Conservation (phyloP, 2,113 vertebrate genomes). For the Nyctibius bracteatus region DNA sequence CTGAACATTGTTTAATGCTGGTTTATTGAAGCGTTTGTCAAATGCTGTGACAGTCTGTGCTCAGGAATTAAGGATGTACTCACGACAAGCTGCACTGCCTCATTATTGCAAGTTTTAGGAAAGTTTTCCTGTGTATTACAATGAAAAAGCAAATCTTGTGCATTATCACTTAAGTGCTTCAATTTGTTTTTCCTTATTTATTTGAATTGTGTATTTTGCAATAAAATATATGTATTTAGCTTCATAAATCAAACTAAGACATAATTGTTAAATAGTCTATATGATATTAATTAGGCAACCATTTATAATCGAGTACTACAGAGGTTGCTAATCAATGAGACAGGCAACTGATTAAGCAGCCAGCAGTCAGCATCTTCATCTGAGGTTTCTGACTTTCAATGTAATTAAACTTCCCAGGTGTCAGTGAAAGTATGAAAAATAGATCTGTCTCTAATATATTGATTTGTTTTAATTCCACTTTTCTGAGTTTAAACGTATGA, state of each 20-base stretch:
- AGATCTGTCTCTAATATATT: not conserved
- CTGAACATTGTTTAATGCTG: not conserved
- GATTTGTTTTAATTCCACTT: constrained; percentile 35
- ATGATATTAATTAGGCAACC: constrained; percentile 69
- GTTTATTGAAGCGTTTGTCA: constrained; percentile 48
- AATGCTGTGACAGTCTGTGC: not conserved
- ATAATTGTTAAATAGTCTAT: constrained; percentile 47
- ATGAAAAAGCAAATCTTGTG: not conserved
- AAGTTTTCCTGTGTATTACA: not conserved
- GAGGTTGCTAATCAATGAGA: constrained; percentile 70
- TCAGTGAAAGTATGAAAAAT: constrained; percentile 31
- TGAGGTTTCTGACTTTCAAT: constrained; percentile 67
- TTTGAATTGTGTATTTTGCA: not conserved
- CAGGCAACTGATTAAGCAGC: constrained; percentile 70
- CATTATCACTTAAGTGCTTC: not conserved
- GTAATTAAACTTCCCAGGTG: constrained; percentile 72
- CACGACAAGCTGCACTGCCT: not conserved
- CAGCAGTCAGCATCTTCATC: constrained; percentile 60
- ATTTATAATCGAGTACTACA: constrained; percentile 43
- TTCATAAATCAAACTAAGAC: constrained; percentile 39
- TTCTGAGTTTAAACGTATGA: not conserved
- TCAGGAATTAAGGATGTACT: constrained; percentile 22
- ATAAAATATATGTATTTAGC: not conserved
- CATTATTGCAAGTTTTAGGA: not conserved
- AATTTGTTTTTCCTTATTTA: not conserved